Evolutionary conservation across 2,113 vertebrate species (phyloP).

Genomic region (Benitochromis conjunctus): DNA sequence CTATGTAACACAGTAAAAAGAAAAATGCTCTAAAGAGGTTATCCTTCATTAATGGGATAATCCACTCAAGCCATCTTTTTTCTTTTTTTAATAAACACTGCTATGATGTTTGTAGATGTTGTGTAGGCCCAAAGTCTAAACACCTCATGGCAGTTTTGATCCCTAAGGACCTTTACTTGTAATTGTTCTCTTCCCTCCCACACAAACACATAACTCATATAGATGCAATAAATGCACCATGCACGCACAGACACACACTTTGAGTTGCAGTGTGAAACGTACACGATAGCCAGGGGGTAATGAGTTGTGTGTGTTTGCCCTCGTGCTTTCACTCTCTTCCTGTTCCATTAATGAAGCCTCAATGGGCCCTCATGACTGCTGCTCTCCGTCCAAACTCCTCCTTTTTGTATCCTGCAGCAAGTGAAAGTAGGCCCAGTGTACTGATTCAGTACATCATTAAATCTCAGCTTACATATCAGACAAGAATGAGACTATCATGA

Average conservation of each 20-base stretch:
- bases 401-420: background rate
- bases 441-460: background rate
- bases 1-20: background rate
- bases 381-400: conserved; percentile 12
- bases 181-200: conserved; percentile 1
- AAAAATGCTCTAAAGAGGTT: background rate
- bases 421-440: background rate
- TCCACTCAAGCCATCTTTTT: background rate
- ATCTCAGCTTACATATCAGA: background rate
- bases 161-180: background rate
- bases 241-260: conserved; percentile 42
- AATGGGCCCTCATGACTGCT: conserved; percentile 33
- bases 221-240: conserved; percentile 33
- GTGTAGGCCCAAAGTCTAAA: background rate
- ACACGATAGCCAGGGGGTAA: conserved; percentile 56
- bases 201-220: conserved; percentile 30
- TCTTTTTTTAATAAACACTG: background rate
- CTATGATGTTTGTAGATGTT: background rate
- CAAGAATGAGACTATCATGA: background rate
- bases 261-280: conserved; percentile 63
- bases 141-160: background rate
- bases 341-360: conserved; percentile 62
- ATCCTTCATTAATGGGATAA: background rate
- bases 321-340: conserved; percentile 56
- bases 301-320: conserved; percentile 64